Percentiles rank a stretch among this genome's conserved stretches.
phyloP scores from a whole-genome alignment of 2,888 invertebrate genomes.

The Amiota communis region DNA sequence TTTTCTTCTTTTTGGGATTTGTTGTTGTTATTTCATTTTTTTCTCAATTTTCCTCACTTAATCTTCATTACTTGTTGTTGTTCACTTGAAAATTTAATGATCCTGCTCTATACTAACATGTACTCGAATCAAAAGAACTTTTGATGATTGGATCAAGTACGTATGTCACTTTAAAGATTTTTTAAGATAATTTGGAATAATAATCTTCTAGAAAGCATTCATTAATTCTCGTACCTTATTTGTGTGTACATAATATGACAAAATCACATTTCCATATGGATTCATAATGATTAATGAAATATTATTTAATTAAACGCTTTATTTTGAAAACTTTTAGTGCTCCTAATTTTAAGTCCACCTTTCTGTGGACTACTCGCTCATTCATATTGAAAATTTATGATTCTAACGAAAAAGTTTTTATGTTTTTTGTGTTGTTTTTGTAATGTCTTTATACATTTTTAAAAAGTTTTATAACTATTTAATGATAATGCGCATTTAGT shows the following conservation, averaged over 20 bases:
- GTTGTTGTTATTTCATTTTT: not conserved
- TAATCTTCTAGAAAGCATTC: too few species aligned
- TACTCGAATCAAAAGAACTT: too few species aligned
- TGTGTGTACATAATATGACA: too few species aligned
- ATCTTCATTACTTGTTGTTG: not conserved
- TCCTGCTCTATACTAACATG: not conserved
- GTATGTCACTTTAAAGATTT: too few species aligned
- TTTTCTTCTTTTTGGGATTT: not conserved
- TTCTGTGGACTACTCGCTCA: not conserved
- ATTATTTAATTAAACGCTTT: not conserved
- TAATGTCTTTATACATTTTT: not conserved
- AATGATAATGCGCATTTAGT: constrained; percentile 68
- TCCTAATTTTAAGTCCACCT: not conserved
- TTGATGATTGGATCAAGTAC: too few species aligned
- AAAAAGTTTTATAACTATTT: constrained; percentile 59
- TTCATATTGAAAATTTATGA: constrained; percentile 20
- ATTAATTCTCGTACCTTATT: not conserved
- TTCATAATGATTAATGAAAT: constrained; percentile 10
- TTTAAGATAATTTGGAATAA: too few species aligned
- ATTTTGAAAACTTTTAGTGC: not conserved
- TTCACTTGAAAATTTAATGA: not conserved
- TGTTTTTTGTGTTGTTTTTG: not conserved
- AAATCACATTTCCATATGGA: not conserved
- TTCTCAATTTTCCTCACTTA: not conserved
- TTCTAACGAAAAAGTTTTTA: constrained; percentile 12